Evolutionary conservation across 2,113 vertebrate species (phyloP).

Genomic region (Dasyprocta punctata): DNA sequence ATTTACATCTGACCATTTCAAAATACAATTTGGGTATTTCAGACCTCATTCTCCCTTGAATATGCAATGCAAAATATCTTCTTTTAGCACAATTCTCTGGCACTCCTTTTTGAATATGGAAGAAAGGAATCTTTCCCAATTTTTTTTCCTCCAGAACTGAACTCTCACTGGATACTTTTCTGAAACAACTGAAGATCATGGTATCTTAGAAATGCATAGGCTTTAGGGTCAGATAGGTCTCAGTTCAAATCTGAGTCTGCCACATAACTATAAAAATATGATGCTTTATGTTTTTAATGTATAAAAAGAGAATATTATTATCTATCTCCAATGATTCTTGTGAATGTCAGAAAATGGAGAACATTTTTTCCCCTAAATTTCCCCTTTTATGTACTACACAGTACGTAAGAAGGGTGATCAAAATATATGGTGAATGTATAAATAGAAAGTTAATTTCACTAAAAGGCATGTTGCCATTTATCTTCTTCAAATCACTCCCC

Average conservation of each 20-base stretch:
- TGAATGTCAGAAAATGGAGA: neutral
- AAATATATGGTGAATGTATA: neutral
- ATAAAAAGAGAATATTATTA: neutral
- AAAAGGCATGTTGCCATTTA: neutral
- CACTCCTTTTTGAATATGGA: neutral
- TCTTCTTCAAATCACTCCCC: neutral
- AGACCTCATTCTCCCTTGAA: neutral
- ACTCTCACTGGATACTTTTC: neutral
- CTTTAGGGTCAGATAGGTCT: neutral
- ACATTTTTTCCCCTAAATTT: constrained; percentile 21
- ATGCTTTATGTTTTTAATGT: neutral
- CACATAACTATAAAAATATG: constrained; percentile 1
- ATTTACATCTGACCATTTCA: neutral
- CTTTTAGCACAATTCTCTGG: neutral
- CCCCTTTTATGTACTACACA: neutral
- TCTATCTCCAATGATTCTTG: neutral
- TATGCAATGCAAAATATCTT: neutral
- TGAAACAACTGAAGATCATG: neutral
- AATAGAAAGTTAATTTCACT: neutral
- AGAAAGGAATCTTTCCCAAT: neutral
- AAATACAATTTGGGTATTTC: neutral
- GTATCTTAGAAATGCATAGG: neutral
- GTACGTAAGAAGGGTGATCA: neutral
- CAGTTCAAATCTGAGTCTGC: neutral
- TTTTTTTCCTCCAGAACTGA: neutral